Percentiles rank a stretch among this genome's conserved stretches.
Conservation (phyloP, 1,140 invertebrate species). For the Drosophila sechellia region DNA sequence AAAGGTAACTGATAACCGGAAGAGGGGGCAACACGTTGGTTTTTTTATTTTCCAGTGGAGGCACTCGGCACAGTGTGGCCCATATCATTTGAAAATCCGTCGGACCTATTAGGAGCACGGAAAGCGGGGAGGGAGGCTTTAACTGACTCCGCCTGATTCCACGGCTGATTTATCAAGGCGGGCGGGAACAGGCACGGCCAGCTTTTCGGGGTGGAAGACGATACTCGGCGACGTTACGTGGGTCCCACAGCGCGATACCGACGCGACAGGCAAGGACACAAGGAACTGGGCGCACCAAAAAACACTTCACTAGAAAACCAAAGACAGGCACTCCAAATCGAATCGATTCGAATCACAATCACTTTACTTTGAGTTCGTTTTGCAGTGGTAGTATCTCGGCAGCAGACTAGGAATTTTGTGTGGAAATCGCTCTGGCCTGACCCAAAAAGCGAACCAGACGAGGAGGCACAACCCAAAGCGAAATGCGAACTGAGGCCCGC, state of each 20-base stretch:
- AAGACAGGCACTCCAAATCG: conserved; percentile 9
- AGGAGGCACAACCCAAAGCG: conserved; percentile 83
- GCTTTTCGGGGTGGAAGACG: neutral
- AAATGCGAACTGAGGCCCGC: conserved; percentile 78
- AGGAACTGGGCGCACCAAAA: conserved; percentile 23
- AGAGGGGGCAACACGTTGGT: conserved; percentile 21
- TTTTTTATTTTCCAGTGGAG: conserved; percentile 9
- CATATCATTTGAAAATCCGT: conserved; percentile 9
- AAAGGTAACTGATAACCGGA: conserved; percentile 58
- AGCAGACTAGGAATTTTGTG: conserved; percentile 55
- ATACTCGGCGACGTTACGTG: conserved; percentile 16
- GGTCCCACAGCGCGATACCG: conserved; percentile 25
- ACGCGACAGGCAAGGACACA: conserved; percentile 17
- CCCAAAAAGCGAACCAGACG: conserved; percentile 80
- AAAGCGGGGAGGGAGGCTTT: conserved; percentile 2
- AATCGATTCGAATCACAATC: conserved; percentile 1
- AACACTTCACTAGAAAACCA: conserved; percentile 9
- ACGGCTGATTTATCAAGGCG: conserved; percentile 43
- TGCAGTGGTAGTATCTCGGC: conserved; percentile 44
- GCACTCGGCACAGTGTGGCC: conserved; percentile 10
- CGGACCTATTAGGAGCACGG: conserved; percentile 61
- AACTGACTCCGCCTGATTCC: conserved; percentile 40
- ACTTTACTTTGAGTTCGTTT: conserved; percentile 52
- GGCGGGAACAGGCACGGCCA: neutral
- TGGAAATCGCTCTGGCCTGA: conserved; percentile 65